Evolutionary conservation across 35 echinoderm and acorn worm species (phyloP).

Genomic region (Acanthaster planci): DNA sequence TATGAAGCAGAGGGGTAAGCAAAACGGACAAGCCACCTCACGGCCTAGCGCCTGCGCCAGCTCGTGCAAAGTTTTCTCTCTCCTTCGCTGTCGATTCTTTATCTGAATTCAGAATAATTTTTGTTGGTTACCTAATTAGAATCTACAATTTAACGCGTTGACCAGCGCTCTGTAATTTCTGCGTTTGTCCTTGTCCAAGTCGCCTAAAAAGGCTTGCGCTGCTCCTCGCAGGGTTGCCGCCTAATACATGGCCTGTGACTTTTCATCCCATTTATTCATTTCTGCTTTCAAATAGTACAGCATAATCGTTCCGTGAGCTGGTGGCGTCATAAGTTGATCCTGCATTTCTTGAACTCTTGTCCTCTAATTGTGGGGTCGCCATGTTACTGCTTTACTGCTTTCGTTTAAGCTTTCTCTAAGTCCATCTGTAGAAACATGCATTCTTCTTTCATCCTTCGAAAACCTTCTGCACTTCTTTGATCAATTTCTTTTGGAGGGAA

Average conservation of each 20-base stretch:
- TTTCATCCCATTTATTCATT: slow-evolving; percentile 49
- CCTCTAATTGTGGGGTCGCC: not conserved
- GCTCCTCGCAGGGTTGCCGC: slow-evolving; percentile 45
- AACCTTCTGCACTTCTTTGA: not conserved
- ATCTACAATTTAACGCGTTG: slow-evolving; percentile 24
- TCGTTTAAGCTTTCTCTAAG: not conserved
- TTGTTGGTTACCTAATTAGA: slow-evolving; percentile 28
- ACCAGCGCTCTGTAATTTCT: not conserved
- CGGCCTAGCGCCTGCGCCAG: slow-evolving; percentile 37
- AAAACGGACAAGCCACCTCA: not conserved
- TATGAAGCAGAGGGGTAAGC: slow-evolving; percentile 44
- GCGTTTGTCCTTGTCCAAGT: slow-evolving; percentile 33
- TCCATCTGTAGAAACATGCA: not conserved
- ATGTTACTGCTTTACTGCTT: not conserved
- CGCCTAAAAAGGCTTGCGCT: slow-evolving; percentile 34
- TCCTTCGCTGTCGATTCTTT: slow-evolving; percentile 23
- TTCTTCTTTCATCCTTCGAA: not conserved
- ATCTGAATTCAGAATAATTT: slow-evolving; percentile 35
- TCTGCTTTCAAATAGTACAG: slow-evolving; percentile 42
- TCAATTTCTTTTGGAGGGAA: not conserved
- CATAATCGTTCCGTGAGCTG: slow-evolving; percentile 43
- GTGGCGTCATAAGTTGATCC: slow-evolving; percentile 44
- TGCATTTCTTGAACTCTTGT: not conserved
- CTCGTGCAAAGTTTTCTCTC: slow-evolving; percentile 40
- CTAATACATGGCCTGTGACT: slow-evolving; percentile 26